Conservation (phyloP, 1,140 invertebrate genomes). For the Apis florea region DNA sequence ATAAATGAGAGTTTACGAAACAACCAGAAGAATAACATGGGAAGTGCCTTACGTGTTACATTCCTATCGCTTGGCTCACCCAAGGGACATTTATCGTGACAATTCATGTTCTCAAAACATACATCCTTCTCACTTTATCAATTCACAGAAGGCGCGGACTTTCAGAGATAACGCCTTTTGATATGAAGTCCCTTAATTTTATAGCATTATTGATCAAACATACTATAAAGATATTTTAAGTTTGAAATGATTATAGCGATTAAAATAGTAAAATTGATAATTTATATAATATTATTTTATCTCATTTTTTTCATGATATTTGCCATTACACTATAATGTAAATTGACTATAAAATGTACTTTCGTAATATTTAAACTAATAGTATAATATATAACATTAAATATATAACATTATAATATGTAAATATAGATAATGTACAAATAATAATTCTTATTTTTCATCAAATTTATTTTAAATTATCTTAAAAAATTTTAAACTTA, state of each 20-base stretch:
- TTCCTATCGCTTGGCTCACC: conserved; percentile 58
- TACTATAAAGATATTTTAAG: not conserved
- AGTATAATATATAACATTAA: not conserved
- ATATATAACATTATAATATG: not conserved
- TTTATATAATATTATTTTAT: not conserved
- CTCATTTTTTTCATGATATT: not conserved
- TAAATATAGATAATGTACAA: not conserved
- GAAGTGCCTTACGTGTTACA: conserved; percentile 56
- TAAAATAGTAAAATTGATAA: not conserved
- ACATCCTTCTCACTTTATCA: conserved; percentile 39
- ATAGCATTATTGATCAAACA: not conserved
- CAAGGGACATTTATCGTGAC: conserved; percentile 44
- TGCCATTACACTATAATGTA: not conserved
- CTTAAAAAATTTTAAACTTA: not conserved
- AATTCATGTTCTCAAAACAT: conserved; percentile 46
- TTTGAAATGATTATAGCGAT: not conserved
- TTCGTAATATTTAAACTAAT: not conserved
- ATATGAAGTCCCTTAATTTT: not conserved
- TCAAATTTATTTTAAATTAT: not conserved
- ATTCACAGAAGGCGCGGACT: not conserved
- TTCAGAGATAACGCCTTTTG: conserved; percentile 28
- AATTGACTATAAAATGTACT: not conserved
- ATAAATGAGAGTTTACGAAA: conserved; percentile 37
- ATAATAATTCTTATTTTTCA: too few species aligned
- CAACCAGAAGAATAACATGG: conserved; percentile 28